A percentile compares a stretch with the other conserved stretches of the same genome.
phyloP scores from a whole-genome alignment of 2,113 vertebrate species.

The Trematocara marginatum region DNA sequence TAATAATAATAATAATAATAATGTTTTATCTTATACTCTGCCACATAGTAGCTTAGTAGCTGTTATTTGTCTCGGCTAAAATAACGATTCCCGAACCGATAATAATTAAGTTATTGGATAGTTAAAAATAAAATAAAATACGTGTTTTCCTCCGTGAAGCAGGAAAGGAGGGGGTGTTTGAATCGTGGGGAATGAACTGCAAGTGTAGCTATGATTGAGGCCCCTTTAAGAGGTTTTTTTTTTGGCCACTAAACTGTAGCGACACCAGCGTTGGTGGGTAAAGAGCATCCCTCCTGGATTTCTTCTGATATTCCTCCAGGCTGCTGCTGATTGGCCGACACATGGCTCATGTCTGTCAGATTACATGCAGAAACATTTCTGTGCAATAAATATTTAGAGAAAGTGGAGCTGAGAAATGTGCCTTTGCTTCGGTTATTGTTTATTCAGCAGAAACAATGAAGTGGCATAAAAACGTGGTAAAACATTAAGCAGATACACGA shows the following conservation, averaged over 20 bases:
- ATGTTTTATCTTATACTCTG: not conserved
- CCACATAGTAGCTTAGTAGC: not conserved
- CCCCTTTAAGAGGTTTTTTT: slow-evolving; percentile 67
- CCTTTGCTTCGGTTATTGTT: not conserved
- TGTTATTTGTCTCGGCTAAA: not conserved
- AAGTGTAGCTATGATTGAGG: slow-evolving; percentile 59
- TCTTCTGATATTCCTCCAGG: slow-evolving; percentile 54
- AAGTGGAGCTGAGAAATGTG: not conserved
- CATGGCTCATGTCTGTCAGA: slow-evolving; percentile 24
- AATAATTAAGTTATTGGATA: slow-evolving; percentile 24
- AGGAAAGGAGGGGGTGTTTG: slow-evolving; percentile 24
- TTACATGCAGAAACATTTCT: slow-evolving; percentile 14
- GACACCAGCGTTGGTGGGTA: slow-evolving; percentile 47
- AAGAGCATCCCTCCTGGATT: slow-evolving; percentile 53
- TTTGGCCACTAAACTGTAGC: slow-evolving; percentile 54
- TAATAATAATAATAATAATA: not conserved
- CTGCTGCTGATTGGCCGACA: slow-evolving; percentile 62
- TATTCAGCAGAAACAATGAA: not conserved
- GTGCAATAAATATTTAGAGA: slow-evolving; percentile 20
- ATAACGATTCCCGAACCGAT: not conserved
- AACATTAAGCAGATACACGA: not conserved
- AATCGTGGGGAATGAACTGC: not conserved
- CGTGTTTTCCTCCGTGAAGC: not conserved
- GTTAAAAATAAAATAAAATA: slow-evolving; percentile 1
- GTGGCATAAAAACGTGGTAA: not conserved